Evolutionary conservation across 1,140 invertebrate species (phyloP), one percentile per base, ranked within the genome.

Genomic region (Drosophila navojoa): DNA sequence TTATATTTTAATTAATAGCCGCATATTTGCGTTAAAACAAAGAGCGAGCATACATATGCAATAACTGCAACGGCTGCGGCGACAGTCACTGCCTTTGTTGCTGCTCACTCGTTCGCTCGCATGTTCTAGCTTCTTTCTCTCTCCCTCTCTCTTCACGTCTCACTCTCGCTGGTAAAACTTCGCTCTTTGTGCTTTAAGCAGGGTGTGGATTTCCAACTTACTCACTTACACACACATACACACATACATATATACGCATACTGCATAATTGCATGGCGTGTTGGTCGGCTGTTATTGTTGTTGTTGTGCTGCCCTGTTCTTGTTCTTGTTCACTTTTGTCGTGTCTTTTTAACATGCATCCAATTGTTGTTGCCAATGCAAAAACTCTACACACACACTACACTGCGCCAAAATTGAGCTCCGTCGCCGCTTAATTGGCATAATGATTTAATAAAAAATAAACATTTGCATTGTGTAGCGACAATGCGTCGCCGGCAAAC

Each of bases 381-480:
- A 72, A 38, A 76, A 68, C 70, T 69, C 62, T 79, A 86, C 81
- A 84, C 79, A 35, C 32, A 35, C 32, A 35, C 32, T 35, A 35
- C 35, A 49, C 47, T 87, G 76, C 45, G 52, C 60, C 62, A 87
- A 89, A 87, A 77, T 74, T 62, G 69, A 79, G 75, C 19, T 44
- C 16, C 49, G 82, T 63, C 58, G 69, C 53, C 64, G 71, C 84
- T 80, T 89, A 89, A 89, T 90, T 89, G 84, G 80, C 84, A 90
- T 84, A 90, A 89, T 90, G 85, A 90, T 89, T 90, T 78, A 89
- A 89, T 89, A 87, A 89, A 87, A 87, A 82, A 78, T 81, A 86
- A 89, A 89, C 81, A 79, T 89, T 87, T 89, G 84, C 82, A 82
- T 87, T 87, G 82, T 84, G 53, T 70, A 22, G 68, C 78, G 78